Base-by-base conservation (phyloP, 1,140 invertebrate species). In the Heliconius hewitsoni region DNA sequence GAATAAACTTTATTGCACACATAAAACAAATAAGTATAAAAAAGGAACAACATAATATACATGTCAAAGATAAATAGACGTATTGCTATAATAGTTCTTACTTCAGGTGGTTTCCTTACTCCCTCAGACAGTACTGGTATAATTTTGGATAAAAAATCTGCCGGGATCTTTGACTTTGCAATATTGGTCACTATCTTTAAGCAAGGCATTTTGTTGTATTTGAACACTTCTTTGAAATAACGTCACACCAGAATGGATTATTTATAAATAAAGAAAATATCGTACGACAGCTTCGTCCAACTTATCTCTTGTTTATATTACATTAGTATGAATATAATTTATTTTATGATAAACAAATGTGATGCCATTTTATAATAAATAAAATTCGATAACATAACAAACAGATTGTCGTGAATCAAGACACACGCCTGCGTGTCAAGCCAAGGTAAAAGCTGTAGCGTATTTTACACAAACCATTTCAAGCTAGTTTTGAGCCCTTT, bases 121-220 rank as follows among this genome's bases (percentile, higher is more conserved):
- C 84, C 77, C 55, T 84, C 86, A 1, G 86, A 84, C 0, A 91
- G 71, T 16, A 92, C 71, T 8, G 88, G 88, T 55, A 91, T 85
- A 39, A 92, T 84, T 80, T 88, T 92, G 37, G 84, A 74, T 6
- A 90, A 82, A 73, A 94, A 91, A 81, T 91, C 88, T 8, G 78
- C 75, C 0, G 91, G 90, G n/a, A 94, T 88, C 77, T 87, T 85
- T 19, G 70, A 85, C n/a, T 85, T 89, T 1, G 88, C 78, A n/a
- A 94, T 11, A 77, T 94, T 94, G 0, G 92, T 94, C 0, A 92
- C 79, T 46, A 93, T 87, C 73, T 84, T 94, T 19, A 94, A 76
- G 23, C 86, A 86, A 73, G 92, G 92, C 92, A 94, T 94, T 39
- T 72, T 42, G 71, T 11, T 72, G 71, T 42, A 30, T 27, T 66